Evolutionary conservation across 35 echinoderm and acorn worm genomes (phyloP).

Genomic region (Ophioderma brevispina): DNA sequence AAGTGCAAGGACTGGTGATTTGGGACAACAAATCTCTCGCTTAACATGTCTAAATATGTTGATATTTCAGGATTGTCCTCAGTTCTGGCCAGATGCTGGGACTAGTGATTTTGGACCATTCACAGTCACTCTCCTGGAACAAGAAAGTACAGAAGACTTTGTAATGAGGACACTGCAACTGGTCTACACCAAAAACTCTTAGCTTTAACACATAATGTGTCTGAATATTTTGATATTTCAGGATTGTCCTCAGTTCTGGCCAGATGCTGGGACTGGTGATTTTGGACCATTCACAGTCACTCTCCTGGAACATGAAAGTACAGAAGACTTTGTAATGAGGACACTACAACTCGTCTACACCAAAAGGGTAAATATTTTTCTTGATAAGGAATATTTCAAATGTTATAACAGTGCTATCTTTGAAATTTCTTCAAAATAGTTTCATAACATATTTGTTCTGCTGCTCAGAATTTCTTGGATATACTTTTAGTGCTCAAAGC

Average conservation of each 20-base stretch:
- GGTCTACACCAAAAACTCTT: neutral
- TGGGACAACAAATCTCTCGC: too few species aligned
- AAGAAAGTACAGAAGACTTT: neutral
- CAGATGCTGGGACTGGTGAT: neutral
- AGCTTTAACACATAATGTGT: too few species aligned
- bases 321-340: neutral
- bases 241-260: neutral
- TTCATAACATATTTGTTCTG: too few species aligned
- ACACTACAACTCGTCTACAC: neutral
- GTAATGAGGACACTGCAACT: neutral
- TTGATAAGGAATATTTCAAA: too few species aligned
- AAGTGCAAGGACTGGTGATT: too few species aligned
- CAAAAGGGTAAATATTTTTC: neutral
- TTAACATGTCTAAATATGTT: neutral
- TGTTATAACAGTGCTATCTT: too few species aligned
- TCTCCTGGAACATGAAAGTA: neutral
- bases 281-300: neutral
- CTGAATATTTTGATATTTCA: neutral
- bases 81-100: neutral
- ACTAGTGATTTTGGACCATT: neutral
- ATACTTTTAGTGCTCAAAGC: too few species aligned
- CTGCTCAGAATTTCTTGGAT: too few species aligned
- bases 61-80: neutral
- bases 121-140: neutral
- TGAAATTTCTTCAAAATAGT: too few species aligned